Conservation (phyloP, 1,140 invertebrate species). For the Protaetia brevitarsis region DNA sequence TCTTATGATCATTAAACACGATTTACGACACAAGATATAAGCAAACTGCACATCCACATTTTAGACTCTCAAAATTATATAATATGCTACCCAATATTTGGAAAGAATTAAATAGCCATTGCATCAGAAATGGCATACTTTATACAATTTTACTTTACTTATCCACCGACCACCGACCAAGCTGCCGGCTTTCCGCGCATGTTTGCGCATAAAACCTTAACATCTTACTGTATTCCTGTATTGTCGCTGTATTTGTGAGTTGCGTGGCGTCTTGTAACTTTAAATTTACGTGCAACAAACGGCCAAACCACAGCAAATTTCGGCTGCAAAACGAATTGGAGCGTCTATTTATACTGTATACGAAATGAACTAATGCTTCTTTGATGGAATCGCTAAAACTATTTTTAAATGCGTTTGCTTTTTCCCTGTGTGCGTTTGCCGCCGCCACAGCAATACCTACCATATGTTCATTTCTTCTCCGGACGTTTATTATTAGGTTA, state of each 20-base stretch:
- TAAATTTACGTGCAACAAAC: neutral
- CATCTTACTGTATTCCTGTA: neutral
- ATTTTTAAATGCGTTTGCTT: neutral
- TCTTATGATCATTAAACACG: no score
- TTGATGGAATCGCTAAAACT: slow-evolving; percentile 15
- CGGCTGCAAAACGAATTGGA: slow-evolving; percentile 3
- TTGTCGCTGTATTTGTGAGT: neutral
- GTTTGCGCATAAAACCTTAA: slow-evolving; percentile 8
- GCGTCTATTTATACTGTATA: slow-evolving; percentile 11
- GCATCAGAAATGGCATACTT: neutral
- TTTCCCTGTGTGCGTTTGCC: neutral
- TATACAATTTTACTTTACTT: slow-evolving; percentile 3
- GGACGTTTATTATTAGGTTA: slow-evolving; percentile 5
- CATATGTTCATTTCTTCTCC: neutral
- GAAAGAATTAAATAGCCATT: neutral
- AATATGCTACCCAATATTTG: no score
- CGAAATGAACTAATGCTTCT: slow-evolving; percentile 15
- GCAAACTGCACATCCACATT: no score
- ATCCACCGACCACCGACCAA: no score
- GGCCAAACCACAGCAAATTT: neutral
- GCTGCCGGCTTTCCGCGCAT: no score
- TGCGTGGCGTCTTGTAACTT: neutral
- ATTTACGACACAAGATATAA: no score
- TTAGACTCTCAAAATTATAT: no score
- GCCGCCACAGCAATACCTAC: no score